A percentile compares a stretch with the other conserved stretches of the same genome.
Evolutionary conservation across 2,888 invertebrate species (phyloP).

Genomic region (Mesodorylaimus sp.): DNA sequence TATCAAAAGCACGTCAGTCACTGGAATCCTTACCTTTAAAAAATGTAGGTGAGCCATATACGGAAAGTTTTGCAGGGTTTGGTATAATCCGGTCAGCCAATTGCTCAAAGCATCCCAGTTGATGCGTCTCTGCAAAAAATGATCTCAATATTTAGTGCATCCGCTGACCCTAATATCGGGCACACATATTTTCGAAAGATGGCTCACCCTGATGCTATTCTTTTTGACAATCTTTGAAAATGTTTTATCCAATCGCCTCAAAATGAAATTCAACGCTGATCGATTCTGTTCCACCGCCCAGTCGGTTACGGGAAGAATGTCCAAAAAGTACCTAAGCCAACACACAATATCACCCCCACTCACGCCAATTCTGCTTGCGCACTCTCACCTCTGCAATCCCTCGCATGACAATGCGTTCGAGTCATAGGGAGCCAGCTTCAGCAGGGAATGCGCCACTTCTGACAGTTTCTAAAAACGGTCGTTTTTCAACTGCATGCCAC

Average conservation of each 20-base stretch:
- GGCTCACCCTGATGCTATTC: constrained; percentile 40
- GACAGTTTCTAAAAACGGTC: constrained; percentile 55
- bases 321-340: constrained; percentile 34
- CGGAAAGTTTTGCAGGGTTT: constrained; percentile 74
- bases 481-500: not conserved
- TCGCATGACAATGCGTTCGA: constrained; percentile 80
- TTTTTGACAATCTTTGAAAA: constrained; percentile 93
- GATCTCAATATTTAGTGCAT: too few species aligned
- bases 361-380: constrained; percentile 23
- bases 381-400: constrained; percentile 36
- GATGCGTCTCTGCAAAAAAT: constrained; percentile 52
- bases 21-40: constrained; percentile 68
- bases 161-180: too few species aligned
- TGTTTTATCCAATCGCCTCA: constrained; percentile 81
- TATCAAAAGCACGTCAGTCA: too few species aligned
- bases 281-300: constrained; percentile 82
- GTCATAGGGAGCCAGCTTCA: constrained; percentile 95
- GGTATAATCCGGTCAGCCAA: constrained; percentile 63
- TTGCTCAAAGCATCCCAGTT: constrained; percentile 95
- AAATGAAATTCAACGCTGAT: constrained; percentile 71
- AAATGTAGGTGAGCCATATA: constrained; percentile 86
- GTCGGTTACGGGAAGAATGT: constrained; percentile 71
- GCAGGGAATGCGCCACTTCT: constrained; percentile 82
- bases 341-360: constrained; percentile 31
- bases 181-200: not conserved